Evolutionary conservation across 2,888 invertebrate species (phyloP), one percentile per base, ranked within the genome.

Genomic region (Spatulosminthurus flaviceps): DNA sequence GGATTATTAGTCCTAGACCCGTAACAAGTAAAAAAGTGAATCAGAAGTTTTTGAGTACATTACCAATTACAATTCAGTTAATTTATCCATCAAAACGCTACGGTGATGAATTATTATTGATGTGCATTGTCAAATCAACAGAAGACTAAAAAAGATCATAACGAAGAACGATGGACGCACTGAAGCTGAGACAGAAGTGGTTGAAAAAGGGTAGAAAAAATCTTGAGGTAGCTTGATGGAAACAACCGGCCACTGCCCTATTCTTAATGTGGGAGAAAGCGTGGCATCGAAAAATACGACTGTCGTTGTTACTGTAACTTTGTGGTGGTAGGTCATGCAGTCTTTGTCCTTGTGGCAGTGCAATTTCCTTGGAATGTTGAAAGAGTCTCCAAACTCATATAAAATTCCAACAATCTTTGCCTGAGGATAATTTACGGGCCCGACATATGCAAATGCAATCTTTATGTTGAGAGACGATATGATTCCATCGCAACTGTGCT

Each of bases 191-290:
- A 42, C 22, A 24, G 75, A 64, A 9, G 72, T 51, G 16, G 67
- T 28, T 28, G 88, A 87, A 79, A 92, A 92, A 0, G 93, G 93
- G 86, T 93, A 92, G 87, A 93, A 93, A 87, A 93, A 93, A 87
- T 93, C 92, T 83, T 90, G 89, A 0, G 93, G 93, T 77, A 93
- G 88, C 87, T 90, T 89, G 79, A 92, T 89, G 85, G 92, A 90
- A 79, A 93, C 89, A 80, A 91, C 90, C 22, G 93, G 92, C 79
- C 91, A 90, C 78, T 90, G 90, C 11, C 91, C 92, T 84, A 89
- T 89, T 70, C 88, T 87, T 77, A 88, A 88, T 42, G 88, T 87
- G 0, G 90, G 88, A 1, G 89, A 88, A 60, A 87, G 86, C 0
- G 90, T 90, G 5, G 89, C 88, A 83, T 91, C 91, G 28, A 88